A percentile compares a stretch with the other conserved stretches of the same genome.
phyloP scores from a whole-genome alignment of 2,888 invertebrate genomes.

The Leucoma salicis region DNA sequence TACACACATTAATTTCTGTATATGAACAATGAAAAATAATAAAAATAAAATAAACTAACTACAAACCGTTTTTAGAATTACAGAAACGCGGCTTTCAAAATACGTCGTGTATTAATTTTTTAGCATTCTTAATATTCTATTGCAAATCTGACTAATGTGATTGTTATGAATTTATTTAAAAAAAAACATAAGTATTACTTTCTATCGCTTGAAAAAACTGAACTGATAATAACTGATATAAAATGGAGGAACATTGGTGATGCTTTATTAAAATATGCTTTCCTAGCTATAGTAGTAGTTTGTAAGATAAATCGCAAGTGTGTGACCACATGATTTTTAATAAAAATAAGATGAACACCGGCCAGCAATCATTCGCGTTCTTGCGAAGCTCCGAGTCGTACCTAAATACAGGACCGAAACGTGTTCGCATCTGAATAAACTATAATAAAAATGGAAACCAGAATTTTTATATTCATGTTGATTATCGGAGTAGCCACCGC shows the following conservation, averaged over 20 bases:
- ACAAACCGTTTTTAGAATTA: neutral
- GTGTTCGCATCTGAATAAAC: slow-evolving; percentile 2
- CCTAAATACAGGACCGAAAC: slow-evolving; percentile 25
- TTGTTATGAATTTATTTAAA: no score
- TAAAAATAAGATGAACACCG: slow-evolving; percentile 57
- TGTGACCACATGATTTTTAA: slow-evolving; percentile 44
- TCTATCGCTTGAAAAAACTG: no score
- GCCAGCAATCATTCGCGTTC: slow-evolving; percentile 49
- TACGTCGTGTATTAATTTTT: slow-evolving; percentile 1
- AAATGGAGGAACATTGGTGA: no score
- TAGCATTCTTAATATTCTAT: neutral
- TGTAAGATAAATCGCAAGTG: slow-evolving; percentile 38
- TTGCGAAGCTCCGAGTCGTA: slow-evolving; percentile 29
- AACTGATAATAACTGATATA: no score
- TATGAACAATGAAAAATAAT: no score
- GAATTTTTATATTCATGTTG: slow-evolving; percentile 48
- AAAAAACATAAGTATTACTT: no score
- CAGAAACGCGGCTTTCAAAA: slow-evolving; percentile 1
- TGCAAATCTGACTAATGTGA: neutral
- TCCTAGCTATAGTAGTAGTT: no score
- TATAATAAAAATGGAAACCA: slow-evolving; percentile 52
- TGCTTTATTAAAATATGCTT: no score
- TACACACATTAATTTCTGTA: no score
- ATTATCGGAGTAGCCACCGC: slow-evolving; percentile 50
- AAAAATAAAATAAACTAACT: no score